Base-by-base conservation (phyloP, 53 echinoderm and acorn worm species). In the Patiria pectinifera region DNA sequence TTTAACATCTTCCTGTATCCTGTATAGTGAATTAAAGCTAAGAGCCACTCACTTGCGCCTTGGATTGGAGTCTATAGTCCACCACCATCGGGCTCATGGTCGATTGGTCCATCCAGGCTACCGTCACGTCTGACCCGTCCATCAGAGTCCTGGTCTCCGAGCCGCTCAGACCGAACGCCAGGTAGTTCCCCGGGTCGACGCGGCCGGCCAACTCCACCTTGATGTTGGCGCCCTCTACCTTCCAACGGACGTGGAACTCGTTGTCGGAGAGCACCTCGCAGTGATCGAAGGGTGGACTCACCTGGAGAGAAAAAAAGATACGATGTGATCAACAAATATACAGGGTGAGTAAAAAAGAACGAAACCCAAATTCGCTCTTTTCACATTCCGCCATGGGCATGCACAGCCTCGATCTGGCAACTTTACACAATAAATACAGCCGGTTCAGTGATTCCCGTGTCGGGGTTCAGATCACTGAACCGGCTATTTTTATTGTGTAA, bases 111-210 rank as follows among this genome's bases (percentile, higher is more conserved):
- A 94, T 89, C 92, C 95, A 98, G 13, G 91, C 93, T 6, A 96
- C 98, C 3, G 92, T 82, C 22, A 98, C 96, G 87, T 98, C 98
- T 78, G 96, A 91, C 59, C 94, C 98, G 6, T 95, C 58, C 98
- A 98, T 98, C 11, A n/a, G 6, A 3, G 95, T 98, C 35, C 75
- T 9, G 0, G 80, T 74, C 16, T 92, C 77, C 0, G 95, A 94
- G 2, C 98, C 98, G 85, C 98, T 98, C 45, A 94, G 69, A 47
- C 98, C 98, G 82, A 98, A 98, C 0, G 95, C 91, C 26, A 96
- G 45, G 83, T 98, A 98, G 62, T 95, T 85, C 19, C 87, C 91
- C 18, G 86, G 82, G 11, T 71, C 82, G 6, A 93, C 91, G 26
- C 86, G 78, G 3, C 96, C 96, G 26, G 80, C 82, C 47, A 96